Evolutionary conservation across 2,888 invertebrate species (phyloP), one percentile per base, ranked within the genome.

Genomic region (Anthoptus insignis): DNA sequence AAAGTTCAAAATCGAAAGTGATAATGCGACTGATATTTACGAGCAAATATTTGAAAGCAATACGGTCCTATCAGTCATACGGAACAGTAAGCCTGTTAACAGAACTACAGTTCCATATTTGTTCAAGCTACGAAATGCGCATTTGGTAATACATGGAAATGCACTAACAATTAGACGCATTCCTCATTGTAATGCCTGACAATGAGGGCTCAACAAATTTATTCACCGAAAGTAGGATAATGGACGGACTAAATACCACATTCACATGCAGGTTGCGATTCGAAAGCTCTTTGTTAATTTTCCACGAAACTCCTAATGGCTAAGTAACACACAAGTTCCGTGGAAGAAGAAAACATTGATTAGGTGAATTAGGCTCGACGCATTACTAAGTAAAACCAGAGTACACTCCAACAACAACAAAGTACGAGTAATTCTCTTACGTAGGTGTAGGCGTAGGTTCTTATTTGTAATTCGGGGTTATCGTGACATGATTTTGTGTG

Each of bases 271-370:
- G 84, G 84, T 79, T 76, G 84, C 77, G 84, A 78, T 75, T 76
- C 80, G 73, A 75, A 77, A 75, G 79, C 76, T 81, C 74, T 82
- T 84, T 85, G 86, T 88, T 90, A 89, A 89, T 88, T 89, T 87
- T 83, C 83, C 84, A 84, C 84, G 87, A 86, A 80, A 80, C 76
- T 74, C 77, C 76, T 88, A 90, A 89, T 87, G 84, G 87, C 76
- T 85, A 90, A 89, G 88, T 88, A 89, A 88, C 85, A 90, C 81
- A 87, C 83, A 82, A 86, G 80, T 88, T 76, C 77, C 77, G 74
- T 71, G 73, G 81, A 82, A 85, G 81, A 75, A 78, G 70, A 75
- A 75, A 77, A 78, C 81, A 83, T 82, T 84, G 84, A 84, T 87
- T 84, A 81, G 81, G 70, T 59, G 64, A 69, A 78, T 75, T 73